Evolutionary conservation across 2,888 invertebrate genomes (phyloP).

Genomic region (Hemicrepidius hirtus): DNA sequence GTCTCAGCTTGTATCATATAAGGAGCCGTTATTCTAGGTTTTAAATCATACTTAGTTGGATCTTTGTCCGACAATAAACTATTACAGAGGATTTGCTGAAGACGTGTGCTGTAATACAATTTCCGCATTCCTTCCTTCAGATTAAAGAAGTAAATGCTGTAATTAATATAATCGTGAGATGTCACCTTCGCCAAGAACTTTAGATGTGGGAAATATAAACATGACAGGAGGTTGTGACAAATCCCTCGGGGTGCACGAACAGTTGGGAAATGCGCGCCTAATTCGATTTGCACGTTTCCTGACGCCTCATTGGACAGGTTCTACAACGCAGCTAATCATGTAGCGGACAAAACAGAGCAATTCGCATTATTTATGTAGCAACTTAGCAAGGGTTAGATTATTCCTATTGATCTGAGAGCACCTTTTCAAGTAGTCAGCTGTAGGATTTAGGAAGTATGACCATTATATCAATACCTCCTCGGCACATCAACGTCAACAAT

Average conservation of each 20-base stretch:
- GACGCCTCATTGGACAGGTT: constrained; percentile 65
- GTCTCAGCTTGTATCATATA: constrained; percentile 64
- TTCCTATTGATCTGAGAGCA: constrained; percentile 37
- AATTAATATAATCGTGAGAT: constrained; percentile 44
- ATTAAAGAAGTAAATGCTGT: constrained; percentile 34
- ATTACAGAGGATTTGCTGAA: constrained; percentile 58
- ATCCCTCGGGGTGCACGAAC: constrained; percentile 62
- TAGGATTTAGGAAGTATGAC: too few species aligned
- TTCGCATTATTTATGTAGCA: constrained; percentile 52
- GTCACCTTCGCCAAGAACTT: constrained; percentile 38
- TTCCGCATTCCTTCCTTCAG: constrained; percentile 48
- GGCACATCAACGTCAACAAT: too few species aligned
- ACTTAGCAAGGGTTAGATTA: constrained; percentile 42
- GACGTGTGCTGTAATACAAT: constrained; percentile 56
- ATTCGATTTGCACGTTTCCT: constrained; percentile 66
- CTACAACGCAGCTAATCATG: constrained; percentile 63
- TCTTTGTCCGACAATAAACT: constrained; percentile 61
- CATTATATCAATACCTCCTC: too few species aligned
- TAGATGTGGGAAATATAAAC: constrained; percentile 60
- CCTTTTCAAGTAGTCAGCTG: constrained; percentile 5
- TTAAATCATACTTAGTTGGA: constrained; percentile 68
- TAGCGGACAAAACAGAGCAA: constrained; percentile 58
- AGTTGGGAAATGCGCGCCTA: constrained; percentile 65
- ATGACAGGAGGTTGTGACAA: constrained; percentile 64
- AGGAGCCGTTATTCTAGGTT: constrained; percentile 57